Percentiles rank a stretch among this genome's conserved stretches.
phyloP scores from a whole-genome alignment of 2,888 invertebrate species.

The Conistra vaccinii region DNA sequence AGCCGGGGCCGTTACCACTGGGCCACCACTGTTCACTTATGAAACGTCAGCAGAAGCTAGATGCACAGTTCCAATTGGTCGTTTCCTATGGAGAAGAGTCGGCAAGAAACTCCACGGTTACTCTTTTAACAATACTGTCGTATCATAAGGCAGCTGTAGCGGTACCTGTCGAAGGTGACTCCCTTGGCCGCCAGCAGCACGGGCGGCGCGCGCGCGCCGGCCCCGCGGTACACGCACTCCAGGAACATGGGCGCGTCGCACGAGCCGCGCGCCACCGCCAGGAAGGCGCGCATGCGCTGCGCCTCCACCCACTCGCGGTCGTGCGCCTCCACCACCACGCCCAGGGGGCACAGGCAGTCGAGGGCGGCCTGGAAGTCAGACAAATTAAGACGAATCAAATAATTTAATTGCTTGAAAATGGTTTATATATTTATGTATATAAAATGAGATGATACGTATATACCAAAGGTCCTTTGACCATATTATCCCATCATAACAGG shows the following conservation, averaged over 20 bases:
- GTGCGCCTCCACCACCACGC: constrained; percentile 87
- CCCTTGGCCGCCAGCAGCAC: constrained; percentile 93
- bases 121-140: background rate
- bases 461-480: too few relatives aligned
- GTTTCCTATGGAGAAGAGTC: background rate
- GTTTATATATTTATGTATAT: too few relatives aligned
- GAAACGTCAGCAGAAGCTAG: too few relatives aligned
- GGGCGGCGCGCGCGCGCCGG: constrained; percentile 85
- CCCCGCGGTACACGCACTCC: constrained; percentile 91
- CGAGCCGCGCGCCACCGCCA: constrained; percentile 93
- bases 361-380: constrained; percentile 85
- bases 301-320: constrained; percentile 92
- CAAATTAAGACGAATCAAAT: background rate
- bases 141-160: background rate
- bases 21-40: background rate
- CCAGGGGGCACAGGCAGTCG: constrained; percentile 91
- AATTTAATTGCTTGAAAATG: too few relatives aligned
- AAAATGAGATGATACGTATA: too few relatives aligned
- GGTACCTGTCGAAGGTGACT: constrained; percentile 91
- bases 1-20: too few relatives aligned
- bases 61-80: background rate
- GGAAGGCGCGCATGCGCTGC: constrained; percentile 90
- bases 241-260: constrained; percentile 92
- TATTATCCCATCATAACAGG: too few relatives aligned
- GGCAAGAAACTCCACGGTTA: background rate